Evolutionary conservation across 2,113 vertebrate genomes (phyloP).

Genomic region (Rhinopomastus cyanomelas): DNA sequence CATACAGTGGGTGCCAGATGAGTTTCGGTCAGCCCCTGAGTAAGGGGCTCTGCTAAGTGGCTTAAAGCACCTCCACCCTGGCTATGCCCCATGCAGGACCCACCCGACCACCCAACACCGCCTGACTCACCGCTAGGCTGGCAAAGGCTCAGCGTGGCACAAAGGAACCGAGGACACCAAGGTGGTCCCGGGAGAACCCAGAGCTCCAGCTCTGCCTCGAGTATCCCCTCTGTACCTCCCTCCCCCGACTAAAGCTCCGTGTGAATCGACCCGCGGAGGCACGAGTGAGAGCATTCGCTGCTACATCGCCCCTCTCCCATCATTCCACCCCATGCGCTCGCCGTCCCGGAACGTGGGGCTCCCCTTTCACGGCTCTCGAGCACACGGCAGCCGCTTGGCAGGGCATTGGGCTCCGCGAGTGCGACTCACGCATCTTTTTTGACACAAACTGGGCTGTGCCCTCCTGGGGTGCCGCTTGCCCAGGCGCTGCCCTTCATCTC

Average conservation of each 20-base stretch:
- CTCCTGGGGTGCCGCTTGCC: not conserved
- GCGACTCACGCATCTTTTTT: too few relatives aligned
- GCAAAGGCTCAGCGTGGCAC: not conserved
- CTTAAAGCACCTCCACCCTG: too few relatives aligned
- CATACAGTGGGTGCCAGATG: not conserved
- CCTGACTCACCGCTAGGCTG: not conserved
- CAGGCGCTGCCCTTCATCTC: not conserved
- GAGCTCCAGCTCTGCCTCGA: not conserved
- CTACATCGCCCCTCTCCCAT: not conserved
- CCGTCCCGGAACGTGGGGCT: accelerated
- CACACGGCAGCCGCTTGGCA: not conserved
- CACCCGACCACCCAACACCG: accelerated
- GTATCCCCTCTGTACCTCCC: not conserved
- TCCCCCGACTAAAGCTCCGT: not conserved
- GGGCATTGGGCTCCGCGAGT: not conserved
- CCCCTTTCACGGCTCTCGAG: not conserved
- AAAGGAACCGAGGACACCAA: not conserved
- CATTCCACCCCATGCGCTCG: not conserved
- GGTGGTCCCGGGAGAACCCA: not conserved
- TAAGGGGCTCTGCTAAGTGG: not conserved
- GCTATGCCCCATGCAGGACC: not conserved
- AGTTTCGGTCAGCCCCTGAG: too few relatives aligned
- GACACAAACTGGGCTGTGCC: not conserved
- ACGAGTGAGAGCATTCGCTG: accelerated
- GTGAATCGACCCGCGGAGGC: not conserved